Base-by-base conservation (phyloP, 1,140 invertebrate species). In the Heliconius melpomene region DNA sequence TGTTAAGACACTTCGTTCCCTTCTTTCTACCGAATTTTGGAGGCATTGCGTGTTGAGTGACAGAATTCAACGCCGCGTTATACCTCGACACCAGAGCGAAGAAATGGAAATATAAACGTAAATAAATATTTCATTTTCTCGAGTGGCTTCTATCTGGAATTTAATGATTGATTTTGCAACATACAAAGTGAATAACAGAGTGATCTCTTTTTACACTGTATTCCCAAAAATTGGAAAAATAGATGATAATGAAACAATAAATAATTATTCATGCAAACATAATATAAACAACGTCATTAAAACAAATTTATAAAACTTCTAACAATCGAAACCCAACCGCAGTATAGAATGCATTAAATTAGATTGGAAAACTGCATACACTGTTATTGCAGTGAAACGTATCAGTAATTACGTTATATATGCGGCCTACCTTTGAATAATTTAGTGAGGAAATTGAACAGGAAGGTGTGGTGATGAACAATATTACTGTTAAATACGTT, bases 361-460 rank as follows among this genome's bases (percentile, higher is more conserved):
- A 72, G 20, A 72, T 72, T 72, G 71, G 71, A 72, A 72, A 72
- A 72, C 71, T 72, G 71, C 71, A 72, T 40, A 72, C 36, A 40
- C 2, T 40, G 71, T 11, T 38, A 40, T 40, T 72, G 11, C 71
- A 72, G 16, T 72, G 71, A 72, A 72, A 72, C 71, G 71, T 36
- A 72, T 72, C 71, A 38, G 71, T 72, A 72, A 72, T 72, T 72
- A 72, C 20, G 71, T 72, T 72, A 72, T 72, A 40, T 72, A 72
- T 72, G 18, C 36, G 38, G 60, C 60, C 23, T 66, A 66, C 60
- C 60, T 72, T 72, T 72, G 71, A 72, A 72, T 72, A 72, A 38
- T 72, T 72, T 40, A 72, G 18, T n/a, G 9, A 32, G 29, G 7
- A 66, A 66, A 66, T 66, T 66, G 60, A 66, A 66, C 60, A 66